A percentile compares a stretch with the other conserved stretches of the same genome.
phyloP scores from a whole-genome alignment of 2,888 invertebrate species.

The Atethmia centrago region DNA sequence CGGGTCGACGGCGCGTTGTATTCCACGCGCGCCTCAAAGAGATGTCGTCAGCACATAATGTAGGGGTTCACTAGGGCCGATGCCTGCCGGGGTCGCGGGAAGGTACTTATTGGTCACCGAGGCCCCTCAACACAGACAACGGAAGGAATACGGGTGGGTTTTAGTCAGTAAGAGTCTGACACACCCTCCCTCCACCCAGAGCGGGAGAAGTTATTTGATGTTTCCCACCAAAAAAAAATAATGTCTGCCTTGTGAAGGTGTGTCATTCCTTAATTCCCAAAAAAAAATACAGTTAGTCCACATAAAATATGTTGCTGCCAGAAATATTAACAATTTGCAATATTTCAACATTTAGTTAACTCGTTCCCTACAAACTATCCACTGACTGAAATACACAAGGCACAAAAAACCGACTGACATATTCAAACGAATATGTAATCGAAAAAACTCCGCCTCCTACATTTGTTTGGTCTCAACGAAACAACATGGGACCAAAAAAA shows the following conservation, averaged over 20 bases:
- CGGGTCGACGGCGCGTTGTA: too few relatives aligned
- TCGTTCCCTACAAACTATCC: background rate
- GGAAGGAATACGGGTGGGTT: too few relatives aligned
- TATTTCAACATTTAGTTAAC: background rate
- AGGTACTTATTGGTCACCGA: too few relatives aligned
- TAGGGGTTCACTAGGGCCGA: too few relatives aligned
- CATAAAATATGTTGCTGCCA: background rate
- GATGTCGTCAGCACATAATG: too few relatives aligned
- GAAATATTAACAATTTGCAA: background rate
- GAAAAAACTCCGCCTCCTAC: conserved; percentile 6
- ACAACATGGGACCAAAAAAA: conserved; percentile 24
- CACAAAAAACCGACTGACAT: conserved; percentile 3
- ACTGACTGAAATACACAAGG: background rate
- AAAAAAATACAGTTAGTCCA: background rate
- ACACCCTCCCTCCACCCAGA: too few relatives aligned
- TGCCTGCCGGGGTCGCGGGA: too few relatives aligned
- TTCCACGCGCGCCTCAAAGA: too few relatives aligned
- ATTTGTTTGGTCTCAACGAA: conserved; percentile 32
- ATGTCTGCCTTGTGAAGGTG: background rate
- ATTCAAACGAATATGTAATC: conserved; percentile 26
- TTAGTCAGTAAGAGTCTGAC: too few relatives aligned
- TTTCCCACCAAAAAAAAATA: too few relatives aligned
- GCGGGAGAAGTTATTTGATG: too few relatives aligned
- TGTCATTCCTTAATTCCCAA: background rate
- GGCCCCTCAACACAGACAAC: too few relatives aligned